These are phyloP conservation scores for Rhinopomastus cyanomelas DNA, from an alignment of 2,113 vertebrate species.

Conservation along the genomic window DNA sequence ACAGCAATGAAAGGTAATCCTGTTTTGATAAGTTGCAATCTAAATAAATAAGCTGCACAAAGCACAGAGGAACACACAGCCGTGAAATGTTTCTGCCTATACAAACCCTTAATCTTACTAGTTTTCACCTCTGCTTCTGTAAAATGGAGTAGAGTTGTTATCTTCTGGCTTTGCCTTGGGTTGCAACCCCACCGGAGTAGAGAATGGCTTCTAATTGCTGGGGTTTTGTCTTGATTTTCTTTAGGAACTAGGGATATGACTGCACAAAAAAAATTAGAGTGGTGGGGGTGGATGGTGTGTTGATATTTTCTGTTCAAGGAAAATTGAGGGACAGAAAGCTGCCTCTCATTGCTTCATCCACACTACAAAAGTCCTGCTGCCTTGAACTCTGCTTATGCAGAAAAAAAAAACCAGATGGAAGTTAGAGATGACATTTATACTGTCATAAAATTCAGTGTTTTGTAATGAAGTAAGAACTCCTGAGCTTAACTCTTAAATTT, in stretches of 20 bases:
- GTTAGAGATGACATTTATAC: background rate
- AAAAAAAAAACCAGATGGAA: background rate
- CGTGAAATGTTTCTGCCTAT: background rate
- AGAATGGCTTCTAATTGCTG: background rate
- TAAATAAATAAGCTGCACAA: conserved; percentile 37
- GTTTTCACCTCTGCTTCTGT: background rate
- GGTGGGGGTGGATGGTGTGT: background rate
- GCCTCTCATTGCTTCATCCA: background rate
- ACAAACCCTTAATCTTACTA: background rate
- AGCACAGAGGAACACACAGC: conserved; percentile 19
- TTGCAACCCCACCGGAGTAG: background rate
- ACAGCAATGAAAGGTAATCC: conserved; percentile 23
- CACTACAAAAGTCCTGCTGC: background rate
- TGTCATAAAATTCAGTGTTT: background rate
- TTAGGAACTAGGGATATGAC: background rate
- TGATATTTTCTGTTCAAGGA: background rate
- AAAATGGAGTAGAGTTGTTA: background rate
- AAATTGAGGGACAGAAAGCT: background rate
- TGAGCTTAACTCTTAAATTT: background rate
- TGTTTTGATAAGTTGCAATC: conserved; percentile 21
- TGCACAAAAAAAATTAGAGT: background rate
- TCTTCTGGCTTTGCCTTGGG: background rate
- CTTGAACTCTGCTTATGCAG: background rate
- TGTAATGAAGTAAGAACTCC: background rate
- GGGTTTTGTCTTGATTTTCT: background rate